Evolutionary conservation across 2,797 vertebrate species (phyloP).

Genomic region (Epinephelus malabaricus): DNA sequence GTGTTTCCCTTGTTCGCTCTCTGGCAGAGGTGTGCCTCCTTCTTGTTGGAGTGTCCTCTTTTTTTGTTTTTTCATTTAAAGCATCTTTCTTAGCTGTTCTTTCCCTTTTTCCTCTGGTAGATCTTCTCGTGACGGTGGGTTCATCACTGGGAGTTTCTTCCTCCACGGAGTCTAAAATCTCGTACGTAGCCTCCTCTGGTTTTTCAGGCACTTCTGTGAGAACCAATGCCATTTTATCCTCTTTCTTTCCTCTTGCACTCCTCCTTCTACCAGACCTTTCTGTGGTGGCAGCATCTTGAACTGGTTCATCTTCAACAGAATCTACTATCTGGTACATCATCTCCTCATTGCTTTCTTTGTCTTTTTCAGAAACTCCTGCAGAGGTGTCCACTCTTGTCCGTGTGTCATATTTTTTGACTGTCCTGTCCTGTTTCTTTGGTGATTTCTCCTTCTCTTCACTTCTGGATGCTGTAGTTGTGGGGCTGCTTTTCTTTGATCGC

Average conservation of each 20-base stretch:
- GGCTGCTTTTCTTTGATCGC: slow-evolving; percentile 23
- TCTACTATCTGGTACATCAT: slow-evolving; percentile 44
- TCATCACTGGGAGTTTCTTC: slow-evolving; percentile 3
- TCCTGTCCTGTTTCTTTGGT: slow-evolving; percentile 17
- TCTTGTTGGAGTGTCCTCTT: neutral
- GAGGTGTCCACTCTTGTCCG: neutral
- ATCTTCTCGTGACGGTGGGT: neutral
- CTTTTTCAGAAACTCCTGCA: neutral
- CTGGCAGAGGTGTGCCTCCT: slow-evolving; percentile 30
- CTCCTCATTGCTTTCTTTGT: slow-evolving; percentile 13
- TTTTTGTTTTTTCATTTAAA: neutral
- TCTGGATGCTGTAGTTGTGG: slow-evolving; percentile 1
- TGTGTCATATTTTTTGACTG: slow-evolving; percentile 8
- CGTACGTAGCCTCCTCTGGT: slow-evolving; percentile 26
- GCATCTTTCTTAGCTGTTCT: slow-evolving; percentile 10
- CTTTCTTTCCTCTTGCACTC: slow-evolving; percentile 49
- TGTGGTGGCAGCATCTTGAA: neutral
- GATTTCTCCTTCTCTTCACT: slow-evolving; percentile 36
- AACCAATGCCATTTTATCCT: neutral
- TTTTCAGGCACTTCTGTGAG: neutral
- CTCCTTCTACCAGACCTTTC: slow-evolving; percentile 34
- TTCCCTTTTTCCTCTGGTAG: slow-evolving; percentile 47
- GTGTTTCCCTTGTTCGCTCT: slow-evolving; percentile 6
- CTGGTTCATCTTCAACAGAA: slow-evolving; percentile 43
- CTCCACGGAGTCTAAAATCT: slow-evolving; percentile 68